phyloP scores from a whole-genome alignment of 2,888 invertebrate species.

The Ichneumoninae sp. region DNA sequence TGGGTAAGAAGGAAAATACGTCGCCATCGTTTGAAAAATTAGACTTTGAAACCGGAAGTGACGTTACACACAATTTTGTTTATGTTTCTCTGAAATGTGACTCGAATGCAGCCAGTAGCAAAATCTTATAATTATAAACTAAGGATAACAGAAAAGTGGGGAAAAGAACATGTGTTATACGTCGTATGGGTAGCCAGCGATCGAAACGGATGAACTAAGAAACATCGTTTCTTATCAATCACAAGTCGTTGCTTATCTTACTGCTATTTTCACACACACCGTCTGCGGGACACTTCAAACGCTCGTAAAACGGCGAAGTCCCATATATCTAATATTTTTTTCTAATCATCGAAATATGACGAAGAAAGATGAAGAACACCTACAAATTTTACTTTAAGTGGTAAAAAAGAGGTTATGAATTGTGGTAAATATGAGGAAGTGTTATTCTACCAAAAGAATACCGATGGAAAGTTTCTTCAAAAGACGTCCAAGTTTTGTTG shows the following conservation, averaged over 20 bases:
- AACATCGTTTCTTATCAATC: too few species aligned
- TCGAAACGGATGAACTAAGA: too few species aligned
- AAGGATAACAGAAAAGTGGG: neutral
- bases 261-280: too few species aligned
- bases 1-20: neutral
- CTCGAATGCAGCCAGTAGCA: too few species aligned
- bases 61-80: too few species aligned
- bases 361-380: neutral
- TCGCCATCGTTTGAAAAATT: neutral
- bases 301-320: neutral
- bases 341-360: neutral
- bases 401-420: neutral
- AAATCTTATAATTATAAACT: too few species aligned
- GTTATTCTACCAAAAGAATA: conserved; percentile 4
- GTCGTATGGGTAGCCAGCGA: neutral
- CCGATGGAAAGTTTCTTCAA: conserved; percentile 34
- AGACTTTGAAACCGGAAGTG: too few species aligned
- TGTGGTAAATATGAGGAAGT: neutral
- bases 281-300: neutral
- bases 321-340: neutral
- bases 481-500: conserved; percentile 16
- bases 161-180: neutral
- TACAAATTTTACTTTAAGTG: neutral
- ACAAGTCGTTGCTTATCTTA: too few species aligned
- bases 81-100: too few species aligned